A percentile compares a stretch with the other conserved stretches of the same genome.
These are phyloP conservation scores for Pogonus chalceus DNA, from an alignment of 1,140 invertebrate species.

Conservation along the genomic window DNA sequence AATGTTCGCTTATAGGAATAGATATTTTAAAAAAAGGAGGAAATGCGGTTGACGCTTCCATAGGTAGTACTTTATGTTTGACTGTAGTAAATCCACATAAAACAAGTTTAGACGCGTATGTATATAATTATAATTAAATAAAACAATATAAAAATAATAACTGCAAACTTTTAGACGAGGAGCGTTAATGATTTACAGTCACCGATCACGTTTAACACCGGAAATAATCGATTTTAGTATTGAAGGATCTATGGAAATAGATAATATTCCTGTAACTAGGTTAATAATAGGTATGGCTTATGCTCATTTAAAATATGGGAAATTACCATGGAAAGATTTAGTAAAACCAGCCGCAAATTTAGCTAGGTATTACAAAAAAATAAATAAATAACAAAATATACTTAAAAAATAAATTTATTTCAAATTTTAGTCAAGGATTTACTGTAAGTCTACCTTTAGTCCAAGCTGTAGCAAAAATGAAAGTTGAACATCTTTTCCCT, in stretches of 20 bases:
- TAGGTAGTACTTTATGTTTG: slow-evolving; percentile 56
- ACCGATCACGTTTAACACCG: slow-evolving; percentile 39
- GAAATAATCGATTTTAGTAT: slow-evolving; percentile 46
- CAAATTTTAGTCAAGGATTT: slow-evolving; percentile 36
- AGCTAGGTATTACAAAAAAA: slow-evolving; percentile 44
- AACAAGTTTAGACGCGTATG: slow-evolving; percentile 60
- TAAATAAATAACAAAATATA: background rate
- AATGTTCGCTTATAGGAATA: slow-evolving; percentile 62
- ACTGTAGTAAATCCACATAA: slow-evolving; percentile 55
- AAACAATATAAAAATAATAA: too few relatives aligned
- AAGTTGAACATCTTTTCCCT: slow-evolving; percentile 34
- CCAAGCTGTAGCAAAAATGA: slow-evolving; percentile 33
- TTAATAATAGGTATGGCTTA: slow-evolving; percentile 46
- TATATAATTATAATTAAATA: slow-evolving; percentile 18
- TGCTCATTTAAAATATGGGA: slow-evolving; percentile 49
- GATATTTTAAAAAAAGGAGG: slow-evolving; percentile 53
- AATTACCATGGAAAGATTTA: slow-evolving; percentile 52
- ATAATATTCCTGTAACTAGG: slow-evolving; percentile 41
- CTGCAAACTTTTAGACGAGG: slow-evolving; percentile 53
- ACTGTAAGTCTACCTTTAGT: slow-evolving; percentile 39
- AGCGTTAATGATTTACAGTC: slow-evolving; percentile 61
- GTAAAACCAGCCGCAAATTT: slow-evolving; percentile 52
- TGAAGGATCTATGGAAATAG: slow-evolving; percentile 31
- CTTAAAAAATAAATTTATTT: background rate
- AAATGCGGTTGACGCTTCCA: slow-evolving; percentile 58